Conservation (phyloP, 92 coral and sea anemone species). For the Parazoanthus swiftii region DNA sequence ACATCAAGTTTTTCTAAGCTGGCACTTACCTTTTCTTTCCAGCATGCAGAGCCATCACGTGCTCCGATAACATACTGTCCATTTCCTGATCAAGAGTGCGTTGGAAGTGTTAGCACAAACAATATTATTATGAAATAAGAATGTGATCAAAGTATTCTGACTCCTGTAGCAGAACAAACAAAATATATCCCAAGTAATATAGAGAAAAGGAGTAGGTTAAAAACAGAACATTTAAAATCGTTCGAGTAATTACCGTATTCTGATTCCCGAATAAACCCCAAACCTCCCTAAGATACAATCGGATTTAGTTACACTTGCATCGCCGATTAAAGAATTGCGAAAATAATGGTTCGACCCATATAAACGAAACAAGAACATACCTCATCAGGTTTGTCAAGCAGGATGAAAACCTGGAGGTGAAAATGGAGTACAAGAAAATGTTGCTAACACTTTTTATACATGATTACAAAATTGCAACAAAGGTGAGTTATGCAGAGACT, state of each 20-base stretch:
- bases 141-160: too few species aligned
- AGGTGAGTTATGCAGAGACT: too few species aligned
- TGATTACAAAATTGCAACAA: too few species aligned
- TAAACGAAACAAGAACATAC: constrained; percentile 42
- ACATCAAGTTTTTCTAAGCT: not conserved
- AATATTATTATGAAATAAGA: too few species aligned
- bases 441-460: not conserved
- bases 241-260: too few species aligned
- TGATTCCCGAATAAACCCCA: too few species aligned
- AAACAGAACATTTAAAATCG: too few species aligned
- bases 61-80: constrained; percentile 96
- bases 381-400: constrained; percentile 97
- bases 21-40: constrained; percentile 82
- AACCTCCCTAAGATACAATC: too few species aligned
- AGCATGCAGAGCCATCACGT: constrained; percentile 97
- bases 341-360: not conserved
- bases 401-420: constrained; percentile 78
- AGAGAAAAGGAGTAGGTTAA: too few species aligned
- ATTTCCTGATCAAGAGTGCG: constrained; percentile 68
- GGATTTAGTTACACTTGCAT: not conserved
- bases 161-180: too few species aligned
- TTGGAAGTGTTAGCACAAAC: not conserved
- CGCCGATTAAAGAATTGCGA: too few species aligned
- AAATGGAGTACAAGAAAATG: not conserved
- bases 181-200: too few species aligned